Conservation (phyloP, 2,113 vertebrate genomes). For the Leucoraja erinaceus region DNA sequence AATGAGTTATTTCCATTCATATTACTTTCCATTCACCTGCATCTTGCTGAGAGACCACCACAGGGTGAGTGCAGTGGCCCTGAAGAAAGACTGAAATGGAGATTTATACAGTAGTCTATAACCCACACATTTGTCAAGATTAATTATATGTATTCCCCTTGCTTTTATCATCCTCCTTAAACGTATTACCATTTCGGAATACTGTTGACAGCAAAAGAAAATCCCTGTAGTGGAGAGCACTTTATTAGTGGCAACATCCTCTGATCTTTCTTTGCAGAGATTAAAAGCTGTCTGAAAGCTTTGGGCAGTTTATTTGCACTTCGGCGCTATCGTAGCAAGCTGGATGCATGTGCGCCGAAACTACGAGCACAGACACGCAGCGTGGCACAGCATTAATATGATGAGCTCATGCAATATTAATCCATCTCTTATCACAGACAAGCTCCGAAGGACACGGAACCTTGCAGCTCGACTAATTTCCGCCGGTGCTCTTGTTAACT, state of each 20-base stretch:
- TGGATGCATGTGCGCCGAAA: neutral
- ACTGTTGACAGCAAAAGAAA: neutral
- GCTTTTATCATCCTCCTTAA: neutral
- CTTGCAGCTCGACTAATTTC: neutral
- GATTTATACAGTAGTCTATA: neutral
- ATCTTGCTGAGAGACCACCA: neutral
- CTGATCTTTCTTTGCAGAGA: neutral
- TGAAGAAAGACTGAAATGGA: neutral
- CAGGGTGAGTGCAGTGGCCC: neutral
- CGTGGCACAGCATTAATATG: neutral
- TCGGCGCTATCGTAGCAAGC: neutral
- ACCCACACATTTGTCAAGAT: slow-evolving; percentile 7
- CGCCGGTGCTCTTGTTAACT: neutral
- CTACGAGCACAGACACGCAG: neutral
- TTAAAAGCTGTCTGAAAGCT: slow-evolving; percentile 31
- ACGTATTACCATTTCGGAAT: neutral
- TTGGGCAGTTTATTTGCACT: neutral
- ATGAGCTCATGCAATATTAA: neutral
- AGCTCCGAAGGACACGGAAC: neutral
- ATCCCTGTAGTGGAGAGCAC: neutral
- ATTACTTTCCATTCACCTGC: neutral
- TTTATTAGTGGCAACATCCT: slow-evolving; percentile 12
- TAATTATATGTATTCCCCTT: neutral
- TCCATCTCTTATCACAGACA: neutral
- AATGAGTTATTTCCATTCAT: neutral